Base-by-base conservation (phyloP, 2,113 vertebrate genomes). In the Varanus komodoensis region DNA sequence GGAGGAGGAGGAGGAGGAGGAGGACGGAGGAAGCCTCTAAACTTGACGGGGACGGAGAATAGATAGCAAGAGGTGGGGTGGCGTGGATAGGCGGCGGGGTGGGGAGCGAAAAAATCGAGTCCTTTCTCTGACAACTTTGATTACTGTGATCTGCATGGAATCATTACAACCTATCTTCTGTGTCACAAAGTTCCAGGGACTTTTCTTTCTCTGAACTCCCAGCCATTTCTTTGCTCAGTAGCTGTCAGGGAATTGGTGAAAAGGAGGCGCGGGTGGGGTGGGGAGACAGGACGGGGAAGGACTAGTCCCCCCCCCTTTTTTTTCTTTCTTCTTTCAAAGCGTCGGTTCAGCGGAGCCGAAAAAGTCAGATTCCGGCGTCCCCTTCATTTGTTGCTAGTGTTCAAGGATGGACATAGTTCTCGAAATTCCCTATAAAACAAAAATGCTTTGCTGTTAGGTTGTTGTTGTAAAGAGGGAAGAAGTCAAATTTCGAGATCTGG, bases 331-430 rank as follows among this genome's bases (percentile, higher is more conserved):
- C 97, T 73, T 71, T 69, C 12, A 5, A 80, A 21, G 34, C 71
- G 75, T 94, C 97, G 96, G 97, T 97, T 98, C 97, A 98, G 92
- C 97, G 96, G 97, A 97, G 97, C 97, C 98, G 97, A 98, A 95
- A 79, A 98, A 98, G 97, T 98, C 97, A 97, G 97, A 97, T 98
- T 97, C 96, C 93, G 79, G 67, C 89, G 64, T 38, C 4, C 82
- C 71, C 74, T 73, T 50, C 64, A n/a, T n/a, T 78, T 79, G 80
- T 57, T 78, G 57, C 81, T 91, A n/a, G 78, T 69, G n/a, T 71
- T 44, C 81, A 57, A 32, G 52, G 84, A 69, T 32, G 74, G 87
- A 14, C 1, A 8, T 23, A 6, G 29, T 68, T 54, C 80, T 29
- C 17, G 73, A 32, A 71, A 77, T 78, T 61, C 15, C 82, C 48